Evolutionary conservation across 1,140 invertebrate genomes (phyloP).

Genomic region (Epicauta chinensis): DNA sequence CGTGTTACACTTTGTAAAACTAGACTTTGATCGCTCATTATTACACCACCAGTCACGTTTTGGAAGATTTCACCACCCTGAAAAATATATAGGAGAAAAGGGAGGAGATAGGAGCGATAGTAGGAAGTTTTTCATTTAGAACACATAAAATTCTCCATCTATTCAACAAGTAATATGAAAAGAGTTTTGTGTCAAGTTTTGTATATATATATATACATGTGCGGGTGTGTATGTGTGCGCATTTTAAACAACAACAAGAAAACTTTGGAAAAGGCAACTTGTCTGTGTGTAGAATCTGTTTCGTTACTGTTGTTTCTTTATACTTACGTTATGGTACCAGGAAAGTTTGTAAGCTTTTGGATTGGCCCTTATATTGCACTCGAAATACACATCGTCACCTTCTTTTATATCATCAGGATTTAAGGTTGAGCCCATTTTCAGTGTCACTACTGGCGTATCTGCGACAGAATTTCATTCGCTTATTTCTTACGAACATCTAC

Average conservation of each 20-base stretch:
- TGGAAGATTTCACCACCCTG: slow-evolving; percentile 72
- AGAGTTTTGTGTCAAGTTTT: slow-evolving; percentile 14
- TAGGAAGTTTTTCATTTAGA: too few species aligned
- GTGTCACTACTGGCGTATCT: slow-evolving; percentile 67
- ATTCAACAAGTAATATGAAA: slow-evolving; percentile 27
- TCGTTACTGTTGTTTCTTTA: background rate
- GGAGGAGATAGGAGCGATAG: background rate
- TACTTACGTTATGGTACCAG: slow-evolving; percentile 80
- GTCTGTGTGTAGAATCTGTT: slow-evolving; percentile 3
- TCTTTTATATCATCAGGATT: slow-evolving; percentile 79
- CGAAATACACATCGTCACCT: slow-evolving; percentile 77
- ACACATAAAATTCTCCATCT: background rate
- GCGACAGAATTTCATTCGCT: slow-evolving; percentile 38
- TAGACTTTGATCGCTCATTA: slow-evolving; percentile 74
- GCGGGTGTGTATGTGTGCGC: too few species aligned
- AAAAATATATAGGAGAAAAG: slow-evolving; percentile 10
- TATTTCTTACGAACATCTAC: background rate
- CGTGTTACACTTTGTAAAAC: slow-evolving; percentile 75
- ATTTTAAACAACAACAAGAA: background rate
- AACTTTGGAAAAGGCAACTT: slow-evolving; percentile 1
- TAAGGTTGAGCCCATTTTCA: slow-evolving; percentile 70
- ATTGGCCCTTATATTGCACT: slow-evolving; percentile 72
- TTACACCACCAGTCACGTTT: slow-evolving; percentile 68
- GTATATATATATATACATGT: too few species aligned
- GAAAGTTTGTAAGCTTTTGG: slow-evolving; percentile 72